Evolutionary conservation across 2,888 invertebrate species (phyloP), one percentile per base, ranked within the genome.

Genomic region (Hetaerina titia): DNA sequence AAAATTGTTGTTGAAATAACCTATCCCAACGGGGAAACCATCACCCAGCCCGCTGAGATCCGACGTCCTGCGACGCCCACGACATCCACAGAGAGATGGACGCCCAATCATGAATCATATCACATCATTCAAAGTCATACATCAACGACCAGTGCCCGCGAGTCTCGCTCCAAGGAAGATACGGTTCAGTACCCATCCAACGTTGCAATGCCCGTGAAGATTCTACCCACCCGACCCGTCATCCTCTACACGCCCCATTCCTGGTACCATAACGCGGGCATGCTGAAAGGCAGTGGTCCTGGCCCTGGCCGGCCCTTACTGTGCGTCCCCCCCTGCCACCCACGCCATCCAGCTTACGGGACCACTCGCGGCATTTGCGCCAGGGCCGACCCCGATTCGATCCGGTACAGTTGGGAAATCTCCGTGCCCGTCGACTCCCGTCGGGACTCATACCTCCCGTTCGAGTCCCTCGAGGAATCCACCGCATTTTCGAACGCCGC

Each of bases 271-370:
- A 22, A 69, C 69, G 69, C 19, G 17, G 31, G 25, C 2, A 6
- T 74, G 60, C 90, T 63, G 22, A 11, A 90, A 19, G 90, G n/a
- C 19, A 17, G 31, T 81, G 89, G 95, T 96, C n/a, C 96, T 96
- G 22, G 96, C 96, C 96, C 97, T 31, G 97, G 97, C 0, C 96
- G 97, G 95, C 97, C 97, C 13, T 95, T 97, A 45, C 96, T 97
- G 90, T 97, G 97, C 96, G 96, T 97, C 22, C 96, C 96, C 56
- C 96, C 97, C 7, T 97, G 97, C 96, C 96, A 97, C 95, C 95
- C 95, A 7, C 96, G 96, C 60, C 96, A 96, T 95, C 97, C 97
- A 11, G 95, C 96, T 6, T 96, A 96, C 96, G 94, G 95, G 45
- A 95, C 95, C 25, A 96, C 96, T 4, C 95, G 96, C 88, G 95